phyloP scores from a whole-genome alignment of 2,113 vertebrate species.

The Petromus typicus region DNA sequence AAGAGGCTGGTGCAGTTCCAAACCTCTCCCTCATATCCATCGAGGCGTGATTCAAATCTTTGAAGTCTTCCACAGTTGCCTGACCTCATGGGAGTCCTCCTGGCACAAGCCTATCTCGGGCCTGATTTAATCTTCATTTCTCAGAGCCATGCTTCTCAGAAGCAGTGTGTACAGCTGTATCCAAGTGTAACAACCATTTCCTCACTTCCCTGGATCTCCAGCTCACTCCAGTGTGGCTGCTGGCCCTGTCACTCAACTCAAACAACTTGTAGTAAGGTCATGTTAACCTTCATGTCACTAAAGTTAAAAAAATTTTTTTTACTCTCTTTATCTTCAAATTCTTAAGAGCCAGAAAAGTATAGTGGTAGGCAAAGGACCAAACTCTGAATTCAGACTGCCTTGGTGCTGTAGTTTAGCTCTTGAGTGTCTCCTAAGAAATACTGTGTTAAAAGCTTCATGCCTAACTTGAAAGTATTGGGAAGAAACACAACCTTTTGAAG shows the following conservation, averaged over 20 bases:
- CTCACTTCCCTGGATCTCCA: background rate
- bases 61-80: background rate
- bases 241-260: background rate
- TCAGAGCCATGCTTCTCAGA: background rate
- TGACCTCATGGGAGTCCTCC: background rate
- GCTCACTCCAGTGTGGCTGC: background rate
- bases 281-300: background rate
- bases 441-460: background rate
- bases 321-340: background rate
- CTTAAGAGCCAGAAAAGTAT: background rate
- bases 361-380: background rate
- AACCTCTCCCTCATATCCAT: background rate
- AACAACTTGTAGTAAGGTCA: background rate
- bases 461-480: background rate
- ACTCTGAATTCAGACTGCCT: background rate
- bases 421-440: no score
- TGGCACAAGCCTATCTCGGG: background rate
- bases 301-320: background rate
- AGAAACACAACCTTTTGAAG: background rate
- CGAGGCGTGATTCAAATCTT: background rate
- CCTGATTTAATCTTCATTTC: background rate
- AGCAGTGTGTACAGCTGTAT: background rate
- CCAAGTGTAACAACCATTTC: background rate
- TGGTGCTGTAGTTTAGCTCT: background rate
- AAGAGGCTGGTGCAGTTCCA: background rate